Evolutionary conservation across 1,140 invertebrate genomes (phyloP).

Genomic region (silkworm (Bombyx mori)): DNA sequence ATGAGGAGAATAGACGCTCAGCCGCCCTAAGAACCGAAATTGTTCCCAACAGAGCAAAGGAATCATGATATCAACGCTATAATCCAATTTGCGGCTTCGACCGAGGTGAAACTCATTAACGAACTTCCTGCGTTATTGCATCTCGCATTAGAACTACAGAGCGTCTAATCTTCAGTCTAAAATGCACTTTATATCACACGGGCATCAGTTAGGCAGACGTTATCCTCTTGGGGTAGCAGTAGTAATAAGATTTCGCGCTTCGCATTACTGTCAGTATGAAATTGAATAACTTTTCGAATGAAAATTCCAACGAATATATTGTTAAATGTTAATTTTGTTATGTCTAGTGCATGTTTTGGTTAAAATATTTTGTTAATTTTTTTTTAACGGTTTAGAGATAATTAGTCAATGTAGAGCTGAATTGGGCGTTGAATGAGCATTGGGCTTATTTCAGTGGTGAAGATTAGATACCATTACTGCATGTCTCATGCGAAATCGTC

Average conservation of each 20-base stretch:
- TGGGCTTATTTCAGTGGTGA: too few relatives aligned
- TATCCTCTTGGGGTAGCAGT: slow-evolving; percentile 14
- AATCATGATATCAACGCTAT: slow-evolving; percentile 64
- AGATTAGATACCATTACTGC: too few relatives aligned
- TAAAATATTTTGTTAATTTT: too few relatives aligned
- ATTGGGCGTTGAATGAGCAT: too few relatives aligned
- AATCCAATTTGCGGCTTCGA: slow-evolving; percentile 59
- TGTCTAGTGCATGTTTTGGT: too few relatives aligned
- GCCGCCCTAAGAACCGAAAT: slow-evolving; percentile 46
- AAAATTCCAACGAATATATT: slow-evolving; percentile 20
- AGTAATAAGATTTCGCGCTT: slow-evolving; percentile 40
- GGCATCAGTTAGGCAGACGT: slow-evolving; percentile 18
- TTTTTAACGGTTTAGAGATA: too few relatives aligned
- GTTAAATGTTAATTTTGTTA: slow-evolving; percentile 9
- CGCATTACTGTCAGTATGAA: slow-evolving; percentile 40
- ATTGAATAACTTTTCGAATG: slow-evolving; percentile 30
- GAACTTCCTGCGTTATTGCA: slow-evolving; percentile 57
- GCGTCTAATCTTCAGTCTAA: slow-evolving; percentile 29
- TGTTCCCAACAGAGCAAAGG: slow-evolving; percentile 40
- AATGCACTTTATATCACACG: slow-evolving; percentile 43
- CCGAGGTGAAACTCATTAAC: slow-evolving; percentile 58
- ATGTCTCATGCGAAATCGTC: too few relatives aligned
- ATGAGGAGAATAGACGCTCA: slow-evolving; percentile 62
- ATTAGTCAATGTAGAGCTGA: too few relatives aligned
- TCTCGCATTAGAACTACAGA: slow-evolving; percentile 38